Base-by-base conservation (phyloP, 2,113 vertebrate species). In the Delphinapterus leucas region DNA sequence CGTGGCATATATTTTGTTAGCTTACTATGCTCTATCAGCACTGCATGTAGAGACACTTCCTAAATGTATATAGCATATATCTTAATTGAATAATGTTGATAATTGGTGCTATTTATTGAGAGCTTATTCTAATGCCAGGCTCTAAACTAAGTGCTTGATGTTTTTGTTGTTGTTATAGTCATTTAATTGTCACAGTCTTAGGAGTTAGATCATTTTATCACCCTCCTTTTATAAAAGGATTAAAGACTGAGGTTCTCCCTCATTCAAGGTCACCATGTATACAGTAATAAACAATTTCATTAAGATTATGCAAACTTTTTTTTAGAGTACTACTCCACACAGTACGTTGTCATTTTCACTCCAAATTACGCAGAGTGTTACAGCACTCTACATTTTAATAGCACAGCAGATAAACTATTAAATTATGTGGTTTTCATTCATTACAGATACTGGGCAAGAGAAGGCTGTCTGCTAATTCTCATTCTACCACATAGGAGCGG, bases 391-490 rank as follows among this genome's bases (percentile, higher is more conserved):
- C 15, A 38, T 89, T 94, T 82, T 44, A 83, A 65, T 76, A 88
- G 8, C 58, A 86, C 47, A 91, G 68, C 88, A 74, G 5, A 20
- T 67, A 96, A 96, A 71, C 31, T 33, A 77, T 94, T 68, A 58
- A 71, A 61, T 58, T 73, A 55, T 36, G 83, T 90, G 44, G 60
- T 90, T 25, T 93, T 93, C 58, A 88, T 63, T 97, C 71, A 71
- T 87, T 88, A 41, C 8, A 93, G 23, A 82, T 33, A 80, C 11
- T 31, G 0, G 86, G 7, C 9, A 88, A 94, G 63, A 68, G 21
- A 85, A 90, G 17, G 6, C 21, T 44, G 61, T 65, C 26, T 73
- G 53, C 74, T 81, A 33, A 65, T 31, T 95, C 15, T 95, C 12
- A 79, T 82, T 91, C 41, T 90, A 61, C 15, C 44, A 80, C 49